Conservation (phyloP, 2,113 vertebrate genomes). For the Plestiodon gilberti region DNA sequence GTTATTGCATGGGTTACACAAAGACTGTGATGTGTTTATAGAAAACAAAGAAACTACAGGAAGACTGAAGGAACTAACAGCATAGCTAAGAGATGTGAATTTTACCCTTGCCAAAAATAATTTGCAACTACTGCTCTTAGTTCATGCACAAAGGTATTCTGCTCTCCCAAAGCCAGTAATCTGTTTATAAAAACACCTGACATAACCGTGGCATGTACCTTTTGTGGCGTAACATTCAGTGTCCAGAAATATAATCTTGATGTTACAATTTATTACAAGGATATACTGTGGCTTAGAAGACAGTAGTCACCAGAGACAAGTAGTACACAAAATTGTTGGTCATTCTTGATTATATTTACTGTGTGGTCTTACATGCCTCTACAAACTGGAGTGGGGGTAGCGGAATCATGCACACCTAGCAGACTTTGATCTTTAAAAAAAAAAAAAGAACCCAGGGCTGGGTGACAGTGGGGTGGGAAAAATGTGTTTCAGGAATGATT, state of each 20-base stretch:
- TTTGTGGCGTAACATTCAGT: neutral
- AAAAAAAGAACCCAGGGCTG: slow-evolving; percentile 65
- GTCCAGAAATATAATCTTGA: neutral
- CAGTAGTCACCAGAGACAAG: slow-evolving; percentile 9
- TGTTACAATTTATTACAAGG: slow-evolving; percentile 32
- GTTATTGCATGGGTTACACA: slow-evolving; percentile 70
- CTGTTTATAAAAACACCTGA: slow-evolving; percentile 12
- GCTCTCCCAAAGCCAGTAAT: slow-evolving; percentile 33
- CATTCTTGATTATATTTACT: neutral
- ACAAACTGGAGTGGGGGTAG: slow-evolving; percentile 10
- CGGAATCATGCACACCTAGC: slow-evolving; percentile 55
- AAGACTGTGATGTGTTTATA: slow-evolving; percentile 67
- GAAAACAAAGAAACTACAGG: slow-evolving; percentile 70
- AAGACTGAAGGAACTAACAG: slow-evolving; percentile 14
- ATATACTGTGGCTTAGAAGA: slow-evolving; percentile 34
- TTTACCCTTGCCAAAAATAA: slow-evolving; percentile 49
- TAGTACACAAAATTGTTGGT: slow-evolving; percentile 26
- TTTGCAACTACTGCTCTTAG: neutral
- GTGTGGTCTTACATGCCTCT: neutral
- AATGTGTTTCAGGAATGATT: slow-evolving; percentile 76
- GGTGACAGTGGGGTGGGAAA: slow-evolving; percentile 10
- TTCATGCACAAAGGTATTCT: neutral
- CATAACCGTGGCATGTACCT: slow-evolving; percentile 36
- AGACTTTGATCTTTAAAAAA: slow-evolving; percentile 66
- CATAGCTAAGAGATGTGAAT: slow-evolving; percentile 27